These are phyloP conservation scores for Epinephelus fuscoguttatus DNA, from an alignment of 2,113 vertebrate genomes.

Conservation along the genomic window DNA sequence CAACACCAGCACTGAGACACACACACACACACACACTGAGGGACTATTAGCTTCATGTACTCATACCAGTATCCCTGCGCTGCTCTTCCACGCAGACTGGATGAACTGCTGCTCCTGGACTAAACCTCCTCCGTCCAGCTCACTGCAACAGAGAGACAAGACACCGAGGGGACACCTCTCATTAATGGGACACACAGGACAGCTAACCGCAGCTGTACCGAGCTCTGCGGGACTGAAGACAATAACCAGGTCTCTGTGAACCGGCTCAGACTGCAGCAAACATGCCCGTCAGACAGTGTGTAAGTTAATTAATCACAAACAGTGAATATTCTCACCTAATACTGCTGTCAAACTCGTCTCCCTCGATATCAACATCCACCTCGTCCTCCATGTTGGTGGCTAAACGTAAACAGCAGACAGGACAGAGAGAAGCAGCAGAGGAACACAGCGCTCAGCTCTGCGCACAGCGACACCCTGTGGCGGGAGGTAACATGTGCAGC, in stretches of 20 bases:
- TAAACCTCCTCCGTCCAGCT: constrained; percentile 78
- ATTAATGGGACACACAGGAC: background rate
- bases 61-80: constrained; percentile 87
- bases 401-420: constrained; percentile 55
- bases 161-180: background rate
- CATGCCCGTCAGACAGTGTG: fast-evolving
- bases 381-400: constrained; percentile 87
- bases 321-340: constrained; percentile 52
- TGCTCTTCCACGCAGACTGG: constrained; percentile 91
- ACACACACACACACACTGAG: too few species aligned
- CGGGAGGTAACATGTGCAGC: background rate
- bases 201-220: background rate
- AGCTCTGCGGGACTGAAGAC: background rate
- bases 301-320: fast-evolving
- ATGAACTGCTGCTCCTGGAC: constrained; percentile 90
- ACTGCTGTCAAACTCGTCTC: constrained; percentile 83
- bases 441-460: background rate
- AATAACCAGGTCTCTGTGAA: background rate
- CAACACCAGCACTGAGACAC: background rate
- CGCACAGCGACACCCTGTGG: constrained; percentile 61
- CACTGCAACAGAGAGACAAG: constrained; percentile 75
- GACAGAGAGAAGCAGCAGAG: background rate
- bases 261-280: fast-evolving
- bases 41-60: background rate
- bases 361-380: constrained; percentile 93